phyloP scores from a whole-genome alignment of 2,113 vertebrate species.

The Alexandromys fortis region DNA sequence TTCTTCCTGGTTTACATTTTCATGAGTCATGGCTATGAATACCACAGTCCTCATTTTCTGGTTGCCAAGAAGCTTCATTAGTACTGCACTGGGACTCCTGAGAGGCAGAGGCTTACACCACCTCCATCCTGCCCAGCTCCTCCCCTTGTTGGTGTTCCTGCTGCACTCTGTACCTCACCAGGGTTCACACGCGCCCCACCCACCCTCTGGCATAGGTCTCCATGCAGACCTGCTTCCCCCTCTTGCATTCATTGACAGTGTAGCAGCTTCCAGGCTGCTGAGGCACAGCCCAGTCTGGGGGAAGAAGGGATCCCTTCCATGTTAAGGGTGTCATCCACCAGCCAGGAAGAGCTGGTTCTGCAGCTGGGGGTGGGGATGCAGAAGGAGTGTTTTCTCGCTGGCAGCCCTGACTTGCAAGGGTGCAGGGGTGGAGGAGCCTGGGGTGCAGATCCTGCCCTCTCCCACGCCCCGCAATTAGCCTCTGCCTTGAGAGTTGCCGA shows the following conservation, averaged over 20 bases:
- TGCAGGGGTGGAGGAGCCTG: neutral
- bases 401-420: accelerated
- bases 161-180: neutral
- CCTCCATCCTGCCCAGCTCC: neutral
- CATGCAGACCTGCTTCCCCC: accelerated
- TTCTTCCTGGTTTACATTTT: neutral
- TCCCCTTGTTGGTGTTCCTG: neutral
- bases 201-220: neutral
- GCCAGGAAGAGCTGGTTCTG: neutral
- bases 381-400: neutral
- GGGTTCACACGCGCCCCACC: neutral
- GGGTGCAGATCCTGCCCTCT: neutral
- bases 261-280: neutral
- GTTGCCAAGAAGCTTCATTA: neutral
- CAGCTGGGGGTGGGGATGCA: neutral
- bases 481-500: neutral
- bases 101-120: neutral
- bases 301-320: neutral
- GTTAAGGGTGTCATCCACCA: neutral
- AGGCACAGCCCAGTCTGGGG: neutral
- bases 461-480: neutral
- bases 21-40: neutral
- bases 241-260: neutral
- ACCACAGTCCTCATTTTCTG: neutral
- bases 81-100: neutral